Percentiles rank a stretch among this genome's conserved stretches.
Conservation (phyloP, 2,113 vertebrate genomes). For the Procavia capensis region DNA sequence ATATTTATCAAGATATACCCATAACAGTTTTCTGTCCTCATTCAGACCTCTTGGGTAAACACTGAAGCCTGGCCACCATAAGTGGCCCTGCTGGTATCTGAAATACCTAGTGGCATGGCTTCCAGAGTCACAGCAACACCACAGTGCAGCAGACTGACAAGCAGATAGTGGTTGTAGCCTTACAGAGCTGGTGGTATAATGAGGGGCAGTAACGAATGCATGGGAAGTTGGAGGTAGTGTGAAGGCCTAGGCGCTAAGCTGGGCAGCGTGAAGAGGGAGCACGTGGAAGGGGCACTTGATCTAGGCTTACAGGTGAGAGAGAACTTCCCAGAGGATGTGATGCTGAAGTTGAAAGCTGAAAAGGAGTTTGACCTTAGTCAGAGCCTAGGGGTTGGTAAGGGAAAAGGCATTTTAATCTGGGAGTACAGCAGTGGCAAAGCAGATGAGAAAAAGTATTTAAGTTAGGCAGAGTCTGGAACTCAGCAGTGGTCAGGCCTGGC, state of each 20-base stretch:
- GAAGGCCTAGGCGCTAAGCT: neutral
- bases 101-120: neutral
- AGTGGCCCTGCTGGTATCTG: neutral
- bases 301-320: neutral
- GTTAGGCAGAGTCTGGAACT: neutral
- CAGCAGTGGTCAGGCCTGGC: accelerated
- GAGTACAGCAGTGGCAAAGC: neutral
- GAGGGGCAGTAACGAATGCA: neutral
- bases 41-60: conserved; percentile 70
- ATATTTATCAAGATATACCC: conserved; percentile 65
- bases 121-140: neutral
- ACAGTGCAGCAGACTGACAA: neutral
- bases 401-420: neutral
- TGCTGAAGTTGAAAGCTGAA: neutral
- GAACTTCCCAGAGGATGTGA: neutral
- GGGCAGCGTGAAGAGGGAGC: neutral
- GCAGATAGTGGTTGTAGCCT: neutral
- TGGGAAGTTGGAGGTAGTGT: neutral
- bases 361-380: neutral
- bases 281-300: neutral
- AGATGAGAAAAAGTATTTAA: neutral
- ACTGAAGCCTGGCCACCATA: neutral
- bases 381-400: neutral
- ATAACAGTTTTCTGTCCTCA: conserved; percentile 59
- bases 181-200: neutral